Percentiles rank a stretch among this genome's conserved stretches.
Evolutionary conservation across 2,888 invertebrate genomes (phyloP).

Genomic region (Emesis furor): DNA sequence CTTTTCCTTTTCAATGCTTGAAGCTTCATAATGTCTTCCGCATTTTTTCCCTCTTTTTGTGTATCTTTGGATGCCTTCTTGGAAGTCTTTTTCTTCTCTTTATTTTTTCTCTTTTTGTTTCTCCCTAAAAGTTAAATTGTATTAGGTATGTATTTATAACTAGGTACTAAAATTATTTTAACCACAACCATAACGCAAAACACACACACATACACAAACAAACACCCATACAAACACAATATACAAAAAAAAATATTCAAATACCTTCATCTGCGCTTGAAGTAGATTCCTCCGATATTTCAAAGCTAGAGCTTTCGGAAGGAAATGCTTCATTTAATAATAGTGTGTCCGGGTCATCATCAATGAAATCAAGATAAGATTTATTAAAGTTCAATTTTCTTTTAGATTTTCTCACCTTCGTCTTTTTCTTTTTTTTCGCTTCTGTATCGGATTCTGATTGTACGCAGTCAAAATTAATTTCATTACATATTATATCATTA

Average conservation of each 20-base stretch:
- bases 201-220: no score
- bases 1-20: neutral
- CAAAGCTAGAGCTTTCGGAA: neutral
- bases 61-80: neutral
- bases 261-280: no score
- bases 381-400: constrained; percentile 10
- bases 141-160: no score
- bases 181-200: no score
- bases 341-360: constrained; percentile 9
- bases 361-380: constrained; percentile 7
- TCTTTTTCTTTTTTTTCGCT: constrained; percentile 5
- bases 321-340: constrained; percentile 5
- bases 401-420: neutral
- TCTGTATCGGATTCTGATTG: neutral
- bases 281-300: constrained; percentile 7
- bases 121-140: no score
- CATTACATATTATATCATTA: constrained; percentile 6
- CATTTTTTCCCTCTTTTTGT: neutral
- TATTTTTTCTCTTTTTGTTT: no score
- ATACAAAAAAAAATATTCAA: no score
- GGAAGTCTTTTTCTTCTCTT: neutral
- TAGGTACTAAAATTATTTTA: no score
- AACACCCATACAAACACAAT: no score
- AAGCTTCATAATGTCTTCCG: neutral
- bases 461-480: constrained; percentile 1